Percentiles rank a stretch among this genome's conserved stretches.
Evolutionary conservation across 2,113 vertebrate genomes (phyloP).

Genomic region (Pristiophorus japonicus): DNA sequence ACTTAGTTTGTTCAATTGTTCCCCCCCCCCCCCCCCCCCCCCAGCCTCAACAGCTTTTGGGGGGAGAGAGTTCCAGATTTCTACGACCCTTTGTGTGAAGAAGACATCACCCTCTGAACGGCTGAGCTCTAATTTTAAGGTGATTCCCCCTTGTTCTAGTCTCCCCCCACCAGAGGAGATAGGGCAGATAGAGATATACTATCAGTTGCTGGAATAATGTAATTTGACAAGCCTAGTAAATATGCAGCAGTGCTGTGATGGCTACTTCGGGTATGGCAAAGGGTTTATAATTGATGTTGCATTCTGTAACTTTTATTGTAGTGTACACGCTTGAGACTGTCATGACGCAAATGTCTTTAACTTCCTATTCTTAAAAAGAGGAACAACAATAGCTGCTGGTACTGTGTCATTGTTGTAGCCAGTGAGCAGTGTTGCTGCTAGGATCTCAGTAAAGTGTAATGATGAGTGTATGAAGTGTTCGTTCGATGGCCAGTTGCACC

Average conservation of each 20-base stretch:
- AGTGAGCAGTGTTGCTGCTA: background rate
- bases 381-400: background rate
- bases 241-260: background rate
- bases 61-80: background rate
- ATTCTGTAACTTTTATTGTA: background rate
- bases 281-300: background rate
- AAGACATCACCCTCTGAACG: background rate
- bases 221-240: background rate
- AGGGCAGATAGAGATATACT: too few relatives aligned
- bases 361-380: constrained; percentile 19
- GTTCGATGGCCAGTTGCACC: background rate
- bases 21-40: too few relatives aligned
- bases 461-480: background rate
- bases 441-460: background rate
- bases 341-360: background rate
- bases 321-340: background rate
- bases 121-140: background rate
- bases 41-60: background rate
- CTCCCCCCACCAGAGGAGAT: background rate
- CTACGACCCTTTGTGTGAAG: background rate
- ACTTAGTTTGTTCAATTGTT: background rate
- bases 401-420: background rate
- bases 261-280: background rate
- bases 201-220: too few relatives aligned
- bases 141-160: background rate